Conservation (phyloP, 2,888 invertebrate genomes). For the Thereva nobilitata region DNA sequence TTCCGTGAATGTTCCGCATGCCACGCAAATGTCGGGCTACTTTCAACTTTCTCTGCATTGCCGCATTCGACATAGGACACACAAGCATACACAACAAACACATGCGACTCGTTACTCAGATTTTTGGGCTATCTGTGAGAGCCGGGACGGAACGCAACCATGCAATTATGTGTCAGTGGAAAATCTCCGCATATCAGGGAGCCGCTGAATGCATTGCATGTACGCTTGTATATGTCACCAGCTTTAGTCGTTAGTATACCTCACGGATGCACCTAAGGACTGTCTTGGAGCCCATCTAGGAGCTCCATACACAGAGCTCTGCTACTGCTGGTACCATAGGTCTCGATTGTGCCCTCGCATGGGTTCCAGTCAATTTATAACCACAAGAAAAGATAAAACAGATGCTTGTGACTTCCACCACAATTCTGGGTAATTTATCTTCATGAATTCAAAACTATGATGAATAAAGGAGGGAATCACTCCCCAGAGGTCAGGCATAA, state of each 20-base stretch:
- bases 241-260: constrained; percentile 32
- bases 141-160: no score
- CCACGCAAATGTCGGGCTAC: no score
- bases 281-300: constrained; percentile 22
- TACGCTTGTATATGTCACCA: no score
- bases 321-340: constrained; percentile 26
- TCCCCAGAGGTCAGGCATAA: constrained; percentile 32
- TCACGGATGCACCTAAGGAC: constrained; percentile 30
- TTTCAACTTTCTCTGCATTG: no score
- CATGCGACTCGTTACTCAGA: no score
- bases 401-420: constrained; percentile 34
- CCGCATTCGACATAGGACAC: no score
- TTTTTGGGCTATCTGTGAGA: no score
- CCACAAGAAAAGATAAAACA: constrained; percentile 34
- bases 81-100: no score
- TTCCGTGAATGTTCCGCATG: no score
- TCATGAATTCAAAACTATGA: constrained; percentile 34
- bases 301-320: constrained; percentile 31
- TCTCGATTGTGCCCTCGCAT: constrained; percentile 32
- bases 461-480: constrained; percentile 34
- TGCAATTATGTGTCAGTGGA: no score
- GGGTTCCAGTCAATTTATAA: constrained; percentile 31
- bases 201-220: no score
- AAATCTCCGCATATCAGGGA: no score
- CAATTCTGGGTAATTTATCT: constrained; percentile 36